Evolutionary conservation across 2,888 invertebrate species (phyloP).

Genomic region (Ormyrus labotus): DNA sequence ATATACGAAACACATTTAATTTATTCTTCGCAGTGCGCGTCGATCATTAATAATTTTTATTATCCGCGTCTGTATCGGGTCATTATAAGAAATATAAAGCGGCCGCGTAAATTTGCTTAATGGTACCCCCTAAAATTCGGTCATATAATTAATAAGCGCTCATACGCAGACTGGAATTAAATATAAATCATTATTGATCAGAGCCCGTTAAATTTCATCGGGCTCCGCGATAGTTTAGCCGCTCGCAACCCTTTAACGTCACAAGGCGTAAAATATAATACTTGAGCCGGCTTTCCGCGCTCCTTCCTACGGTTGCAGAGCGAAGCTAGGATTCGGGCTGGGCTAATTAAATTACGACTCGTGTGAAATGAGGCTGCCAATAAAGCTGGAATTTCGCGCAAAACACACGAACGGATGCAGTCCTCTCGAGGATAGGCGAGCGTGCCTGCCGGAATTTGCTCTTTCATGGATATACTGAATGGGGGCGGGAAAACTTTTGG

Average conservation of each 20-base stretch:
- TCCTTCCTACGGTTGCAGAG: too few relatives aligned
- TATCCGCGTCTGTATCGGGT: too few relatives aligned
- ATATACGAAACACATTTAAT: too few relatives aligned
- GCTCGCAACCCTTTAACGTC: neutral
- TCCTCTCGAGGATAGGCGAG: neutral
- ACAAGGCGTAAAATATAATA: too few relatives aligned
- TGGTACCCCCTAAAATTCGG: too few relatives aligned
- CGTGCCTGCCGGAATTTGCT: neutral
- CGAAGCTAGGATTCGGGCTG: too few relatives aligned
- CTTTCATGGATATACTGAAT: neutral
- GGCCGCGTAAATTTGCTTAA: too few relatives aligned
- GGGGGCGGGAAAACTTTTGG: conserved; percentile 5
- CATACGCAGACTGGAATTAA: neutral
- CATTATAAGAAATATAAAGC: too few relatives aligned
- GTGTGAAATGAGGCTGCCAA: conserved; percentile 25
- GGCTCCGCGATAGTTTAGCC: neutral
- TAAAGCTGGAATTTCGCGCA: conserved; percentile 26
- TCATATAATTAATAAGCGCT: too few relatives aligned
- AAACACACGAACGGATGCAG: neutral
- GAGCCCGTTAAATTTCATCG: conserved; percentile 29
- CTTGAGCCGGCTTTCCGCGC: too few relatives aligned
- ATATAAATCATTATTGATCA: conserved; percentile 40
- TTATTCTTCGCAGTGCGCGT: too few relatives aligned
- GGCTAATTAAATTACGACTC: conserved; percentile 1
- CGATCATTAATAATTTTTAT: too few relatives aligned